Evolutionary conservation across 2,113 vertebrate genomes (phyloP).

Genomic region (Colossoma macropomum): DNA sequence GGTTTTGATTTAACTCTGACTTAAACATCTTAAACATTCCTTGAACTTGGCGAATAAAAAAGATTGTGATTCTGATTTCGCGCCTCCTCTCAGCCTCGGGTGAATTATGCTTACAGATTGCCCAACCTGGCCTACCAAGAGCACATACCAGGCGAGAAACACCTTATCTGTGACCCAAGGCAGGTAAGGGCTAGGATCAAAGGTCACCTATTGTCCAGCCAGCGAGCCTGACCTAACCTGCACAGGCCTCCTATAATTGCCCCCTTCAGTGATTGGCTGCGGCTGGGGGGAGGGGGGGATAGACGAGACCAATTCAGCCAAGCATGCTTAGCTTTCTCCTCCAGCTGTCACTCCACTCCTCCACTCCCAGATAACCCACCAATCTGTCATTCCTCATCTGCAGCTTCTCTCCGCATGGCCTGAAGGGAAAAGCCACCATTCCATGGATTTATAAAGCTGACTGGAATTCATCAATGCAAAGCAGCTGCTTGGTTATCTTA

Average conservation of each 20-base stretch:
- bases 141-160: slow-evolving; percentile 39
- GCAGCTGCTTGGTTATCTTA: background rate
- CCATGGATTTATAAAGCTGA: background rate
- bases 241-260: slow-evolving; percentile 33
- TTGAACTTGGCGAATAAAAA: background rate
- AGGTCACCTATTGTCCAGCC: slow-evolving; percentile 56
- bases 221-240: slow-evolving; percentile 51
- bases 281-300: background rate
- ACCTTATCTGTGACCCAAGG: slow-evolving; percentile 55
- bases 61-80: background rate
- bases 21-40: too few relatives aligned
- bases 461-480: background rate
- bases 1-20: too few relatives aligned
- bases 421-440: background rate
- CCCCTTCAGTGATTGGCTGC: slow-evolving; percentile 21
- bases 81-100: background rate
- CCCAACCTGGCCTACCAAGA: background rate
- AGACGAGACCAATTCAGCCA: slow-evolving; percentile 18
- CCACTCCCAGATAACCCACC: slow-evolving; percentile 17
- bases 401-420: background rate
- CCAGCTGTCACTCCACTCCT: slow-evolving; percentile 31
- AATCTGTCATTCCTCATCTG: slow-evolving; percentile 38
- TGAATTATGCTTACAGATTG: background rate
- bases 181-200: slow-evolving; percentile 48
- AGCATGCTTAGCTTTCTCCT: slow-evolving; percentile 32